phyloP scores from a whole-genome alignment of 2,113 vertebrate genomes.

The Nothobranchius furzeri region DNA sequence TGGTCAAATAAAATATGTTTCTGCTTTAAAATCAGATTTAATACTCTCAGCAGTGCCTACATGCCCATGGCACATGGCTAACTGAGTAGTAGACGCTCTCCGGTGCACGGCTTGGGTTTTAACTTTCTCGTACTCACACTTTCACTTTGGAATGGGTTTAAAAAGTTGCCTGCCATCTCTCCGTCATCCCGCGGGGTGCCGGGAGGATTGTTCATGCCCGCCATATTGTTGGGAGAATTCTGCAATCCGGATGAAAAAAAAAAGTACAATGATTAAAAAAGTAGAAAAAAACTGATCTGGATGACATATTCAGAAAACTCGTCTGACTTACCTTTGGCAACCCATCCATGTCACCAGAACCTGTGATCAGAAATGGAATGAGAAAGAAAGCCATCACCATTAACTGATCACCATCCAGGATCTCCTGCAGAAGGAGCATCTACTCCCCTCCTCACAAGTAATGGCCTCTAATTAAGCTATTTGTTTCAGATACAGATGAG shows the following conservation, averaged over 20 bases:
- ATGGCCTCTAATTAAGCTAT: conserved; percentile 57
- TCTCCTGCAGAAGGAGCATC: conserved; percentile 17
- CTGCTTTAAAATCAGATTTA: too few species aligned
- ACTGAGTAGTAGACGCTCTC: too few species aligned
- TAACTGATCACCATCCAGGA: conserved; percentile 17
- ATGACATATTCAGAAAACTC: not conserved
- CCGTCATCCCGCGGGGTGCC: conserved; percentile 88
- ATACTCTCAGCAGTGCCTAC: too few species aligned
- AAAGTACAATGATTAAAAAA: not conserved
- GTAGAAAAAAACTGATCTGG: not conserved
- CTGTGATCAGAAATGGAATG: conserved; percentile 64
- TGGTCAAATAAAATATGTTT: too few species aligned
- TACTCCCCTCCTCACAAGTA: conserved; percentile 16
- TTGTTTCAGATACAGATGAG: conserved; percentile 61
- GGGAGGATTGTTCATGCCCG: conserved; percentile 87
- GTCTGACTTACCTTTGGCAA: conserved; percentile 88
- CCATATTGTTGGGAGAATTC: conserved; percentile 91
- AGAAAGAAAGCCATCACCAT: conserved; percentile 12
- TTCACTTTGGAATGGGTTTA: conserved; percentile 92
- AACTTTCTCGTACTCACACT: conserved; percentile 78
- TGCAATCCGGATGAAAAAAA: conserved; percentile 46
- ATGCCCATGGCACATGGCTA: too few species aligned
- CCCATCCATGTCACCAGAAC: conserved; percentile 89
- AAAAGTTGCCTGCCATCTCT: conserved; percentile 88
- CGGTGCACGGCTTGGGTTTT: too few species aligned